Conservation (phyloP, 2,113 vertebrate genomes). For the Natator depressus region DNA sequence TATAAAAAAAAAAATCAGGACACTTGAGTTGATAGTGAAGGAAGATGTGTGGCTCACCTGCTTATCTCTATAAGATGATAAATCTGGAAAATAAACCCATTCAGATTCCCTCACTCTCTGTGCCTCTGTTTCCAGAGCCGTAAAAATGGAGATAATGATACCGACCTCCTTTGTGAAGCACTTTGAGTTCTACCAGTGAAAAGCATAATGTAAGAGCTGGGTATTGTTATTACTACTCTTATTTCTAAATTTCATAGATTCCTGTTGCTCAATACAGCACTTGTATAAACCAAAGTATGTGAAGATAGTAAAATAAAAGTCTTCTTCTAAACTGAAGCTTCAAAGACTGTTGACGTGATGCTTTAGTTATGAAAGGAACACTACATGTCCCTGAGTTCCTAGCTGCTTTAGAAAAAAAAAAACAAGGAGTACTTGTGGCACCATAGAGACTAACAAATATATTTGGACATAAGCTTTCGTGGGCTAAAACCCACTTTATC, state of each 20-base stretch:
- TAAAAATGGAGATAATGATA: background rate
- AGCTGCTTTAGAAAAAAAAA: background rate
- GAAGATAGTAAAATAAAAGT: background rate
- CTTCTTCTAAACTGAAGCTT: background rate
- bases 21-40: background rate
- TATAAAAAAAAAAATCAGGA: background rate
- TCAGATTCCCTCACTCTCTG: background rate
- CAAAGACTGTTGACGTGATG: background rate
- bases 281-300: background rate
- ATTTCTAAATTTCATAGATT: background rate
- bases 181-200: background rate
- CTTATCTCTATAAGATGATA: background rate
- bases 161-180: background rate
- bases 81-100: background rate
- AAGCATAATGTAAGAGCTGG: background rate
- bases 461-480: no score
- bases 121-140: no score
- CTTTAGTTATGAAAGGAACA: background rate
- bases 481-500: no score
- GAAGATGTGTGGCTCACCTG: fast-evolving
- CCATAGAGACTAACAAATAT: no score
- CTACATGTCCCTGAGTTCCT: background rate
- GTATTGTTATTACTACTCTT: background rate
- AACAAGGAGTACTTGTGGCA: no score
- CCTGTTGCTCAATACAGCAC: background rate